These are phyloP conservation scores for Aphis craccivora DNA, from an alignment of 1,140 invertebrate species.

Conservation along the genomic window DNA sequence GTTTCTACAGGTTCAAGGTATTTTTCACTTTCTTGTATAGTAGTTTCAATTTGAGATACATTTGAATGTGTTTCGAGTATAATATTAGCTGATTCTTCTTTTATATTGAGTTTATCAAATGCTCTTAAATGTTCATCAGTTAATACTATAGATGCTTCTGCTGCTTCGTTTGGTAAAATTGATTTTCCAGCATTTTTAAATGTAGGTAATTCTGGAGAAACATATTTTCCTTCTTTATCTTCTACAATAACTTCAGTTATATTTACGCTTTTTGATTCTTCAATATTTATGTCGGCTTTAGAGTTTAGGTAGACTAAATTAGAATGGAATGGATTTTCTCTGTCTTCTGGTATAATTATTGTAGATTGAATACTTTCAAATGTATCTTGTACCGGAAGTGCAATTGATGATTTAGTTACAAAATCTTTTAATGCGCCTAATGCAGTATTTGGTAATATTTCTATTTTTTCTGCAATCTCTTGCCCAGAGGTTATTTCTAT, in stretches of 20 bases:
- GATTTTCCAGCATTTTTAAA: background rate
- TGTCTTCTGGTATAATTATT: conserved; percentile 11
- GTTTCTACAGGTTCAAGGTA: background rate
- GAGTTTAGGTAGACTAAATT: conserved; percentile 47
- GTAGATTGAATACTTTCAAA: conserved; percentile 34
- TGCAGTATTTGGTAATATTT: conserved; percentile 14
- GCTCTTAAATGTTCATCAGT: conserved; percentile 59
- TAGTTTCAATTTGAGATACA: conserved; percentile 53
- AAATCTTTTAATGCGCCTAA: conserved; percentile 9
- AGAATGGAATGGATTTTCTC: conserved; percentile 24
- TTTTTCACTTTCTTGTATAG: conserved; percentile 51
- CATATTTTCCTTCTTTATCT: conserved; percentile 46
- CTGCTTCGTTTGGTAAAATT: conserved; percentile 31
- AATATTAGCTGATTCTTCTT: conserved; percentile 61
- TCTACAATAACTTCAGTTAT: conserved; percentile 47
- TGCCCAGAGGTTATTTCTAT: conserved; percentile 59
- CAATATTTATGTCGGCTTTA: conserved; percentile 59
- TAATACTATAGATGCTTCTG: background rate
- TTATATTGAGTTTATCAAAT: conserved; percentile 61
- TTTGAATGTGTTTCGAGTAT: conserved; percentile 61
- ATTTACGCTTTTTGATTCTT: conserved; percentile 59
- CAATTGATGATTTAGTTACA: background rate
- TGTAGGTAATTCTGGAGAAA: background rate
- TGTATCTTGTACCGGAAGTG: conserved; percentile 20
- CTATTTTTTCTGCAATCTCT: conserved; percentile 49